Evolutionary conservation across 2,113 vertebrate genomes (phyloP).

Genomic region (Proteles cristata): DNA sequence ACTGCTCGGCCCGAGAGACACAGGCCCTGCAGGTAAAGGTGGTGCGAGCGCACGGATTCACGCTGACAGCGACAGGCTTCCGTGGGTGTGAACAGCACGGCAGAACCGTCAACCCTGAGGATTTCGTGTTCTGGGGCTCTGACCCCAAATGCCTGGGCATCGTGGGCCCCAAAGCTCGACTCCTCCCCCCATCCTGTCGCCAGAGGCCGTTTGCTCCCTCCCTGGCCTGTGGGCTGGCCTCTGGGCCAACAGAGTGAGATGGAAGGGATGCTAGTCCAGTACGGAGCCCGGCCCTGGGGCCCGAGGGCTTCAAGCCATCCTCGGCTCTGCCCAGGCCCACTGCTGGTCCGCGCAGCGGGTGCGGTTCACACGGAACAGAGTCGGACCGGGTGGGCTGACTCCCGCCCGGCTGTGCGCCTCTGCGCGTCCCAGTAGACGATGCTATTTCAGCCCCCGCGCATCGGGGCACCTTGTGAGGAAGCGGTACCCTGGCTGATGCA

Average conservation of each 20-base stretch:
- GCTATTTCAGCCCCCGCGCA: background rate
- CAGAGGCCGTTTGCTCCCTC: fast-evolving
- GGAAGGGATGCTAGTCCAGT: fast-evolving
- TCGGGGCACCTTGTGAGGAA: background rate
- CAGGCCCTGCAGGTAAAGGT: background rate
- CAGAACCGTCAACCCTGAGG: background rate
- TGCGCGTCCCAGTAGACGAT: fast-evolving
- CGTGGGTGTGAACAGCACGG: background rate
- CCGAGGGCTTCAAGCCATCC: background rate
- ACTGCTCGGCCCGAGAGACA: background rate
- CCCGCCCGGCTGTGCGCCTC: background rate
- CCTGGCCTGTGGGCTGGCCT: background rate
- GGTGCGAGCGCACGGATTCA: fast-evolving
- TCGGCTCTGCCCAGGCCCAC: no score
- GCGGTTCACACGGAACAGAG: no score
- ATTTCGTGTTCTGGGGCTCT: no score
- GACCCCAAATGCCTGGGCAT: fast-evolving
- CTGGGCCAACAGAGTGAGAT: fast-evolving
- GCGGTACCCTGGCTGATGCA: background rate
- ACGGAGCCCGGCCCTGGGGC: background rate
- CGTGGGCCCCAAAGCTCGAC: background rate
- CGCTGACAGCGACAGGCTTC: background rate
- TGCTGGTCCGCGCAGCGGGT: background rate
- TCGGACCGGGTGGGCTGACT: background rate
- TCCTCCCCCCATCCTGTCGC: background rate